phyloP scores from a whole-genome alignment of 2,797 vertebrate species.

The Periophthalmus magnuspinnatus region DNA sequence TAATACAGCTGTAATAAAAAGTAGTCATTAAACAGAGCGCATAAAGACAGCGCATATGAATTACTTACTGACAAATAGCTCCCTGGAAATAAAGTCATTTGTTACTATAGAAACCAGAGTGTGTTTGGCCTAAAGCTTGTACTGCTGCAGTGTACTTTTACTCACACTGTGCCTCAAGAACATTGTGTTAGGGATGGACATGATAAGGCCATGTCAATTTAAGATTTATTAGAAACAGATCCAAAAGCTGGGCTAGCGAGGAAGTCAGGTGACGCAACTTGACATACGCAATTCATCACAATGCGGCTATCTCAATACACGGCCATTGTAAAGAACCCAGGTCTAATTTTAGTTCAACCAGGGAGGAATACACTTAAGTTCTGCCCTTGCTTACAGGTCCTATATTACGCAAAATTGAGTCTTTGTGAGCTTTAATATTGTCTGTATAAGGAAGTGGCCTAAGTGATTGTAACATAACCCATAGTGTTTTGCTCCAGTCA shows the following conservation, averaged over 20 bases:
- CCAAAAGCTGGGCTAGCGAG: conserved; percentile 35
- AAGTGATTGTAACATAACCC: no score
- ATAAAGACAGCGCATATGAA: no score
- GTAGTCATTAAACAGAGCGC: no score
- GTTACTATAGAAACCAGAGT: no score
- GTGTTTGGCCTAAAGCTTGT: background rate
- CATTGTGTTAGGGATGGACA: conserved; percentile 8
- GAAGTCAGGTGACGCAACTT: conserved; percentile 29
- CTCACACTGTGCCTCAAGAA: conserved; percentile 16
- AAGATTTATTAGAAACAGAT: conserved; percentile 55
- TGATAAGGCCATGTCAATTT: conserved; percentile 52
- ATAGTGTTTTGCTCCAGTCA: no score
- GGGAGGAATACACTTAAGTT: conserved; percentile 15
- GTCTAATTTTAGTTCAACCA: conserved; percentile 11
- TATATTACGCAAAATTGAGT: no score
- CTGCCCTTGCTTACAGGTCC: conserved; percentile 50
- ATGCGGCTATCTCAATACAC: conserved; percentile 42
- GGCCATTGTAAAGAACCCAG: conserved; percentile 16
- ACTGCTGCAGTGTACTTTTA: background rate
- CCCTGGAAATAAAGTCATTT: no score
- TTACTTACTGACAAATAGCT: no score
- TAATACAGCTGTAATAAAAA: no score
- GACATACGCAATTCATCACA: conserved; percentile 56
- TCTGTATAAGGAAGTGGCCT: no score
- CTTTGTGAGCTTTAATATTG: no score